A percentile compares a stretch with the other conserved stretches of the same genome.
phyloP scores from a whole-genome alignment of 2,113 vertebrate species.

The Isichthys henryi region DNA sequence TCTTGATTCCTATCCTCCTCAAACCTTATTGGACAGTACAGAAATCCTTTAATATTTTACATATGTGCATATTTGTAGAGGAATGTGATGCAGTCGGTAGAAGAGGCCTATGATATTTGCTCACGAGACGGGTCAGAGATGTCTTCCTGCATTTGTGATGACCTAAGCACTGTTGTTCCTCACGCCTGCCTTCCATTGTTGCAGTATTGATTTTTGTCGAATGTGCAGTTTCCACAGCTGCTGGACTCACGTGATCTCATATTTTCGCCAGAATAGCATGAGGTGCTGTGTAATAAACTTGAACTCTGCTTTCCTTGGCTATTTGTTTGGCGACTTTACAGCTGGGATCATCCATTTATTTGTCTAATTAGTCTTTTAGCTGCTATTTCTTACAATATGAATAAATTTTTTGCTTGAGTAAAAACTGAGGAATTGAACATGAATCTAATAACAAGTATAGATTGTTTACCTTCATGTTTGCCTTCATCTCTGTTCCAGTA shows the following conservation, averaged over 20 bases:
- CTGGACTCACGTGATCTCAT: background rate
- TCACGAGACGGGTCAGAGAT: background rate
- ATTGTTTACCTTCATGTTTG: background rate
- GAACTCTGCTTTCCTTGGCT: background rate
- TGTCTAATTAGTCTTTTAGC: background rate
- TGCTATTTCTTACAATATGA: background rate
- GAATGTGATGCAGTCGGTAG: background rate
- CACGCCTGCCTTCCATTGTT: background rate
- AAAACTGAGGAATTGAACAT: background rate
- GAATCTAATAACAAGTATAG: background rate
- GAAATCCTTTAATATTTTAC: background rate
- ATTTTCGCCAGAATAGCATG: background rate
- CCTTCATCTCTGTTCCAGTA: background rate
- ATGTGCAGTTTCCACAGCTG: background rate
- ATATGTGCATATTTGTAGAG: background rate
- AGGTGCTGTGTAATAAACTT: background rate
- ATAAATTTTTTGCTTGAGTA: background rate
- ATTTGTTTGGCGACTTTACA: background rate
- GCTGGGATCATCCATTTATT: background rate
- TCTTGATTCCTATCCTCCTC: background rate
- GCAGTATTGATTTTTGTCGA: background rate
- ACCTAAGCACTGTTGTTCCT: background rate
- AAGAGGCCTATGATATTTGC: background rate
- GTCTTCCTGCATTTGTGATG: background rate
- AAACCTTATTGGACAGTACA: background rate